Evolutionary conservation across 2,113 vertebrate species (phyloP).

Genomic region (Regulus satrapa): DNA sequence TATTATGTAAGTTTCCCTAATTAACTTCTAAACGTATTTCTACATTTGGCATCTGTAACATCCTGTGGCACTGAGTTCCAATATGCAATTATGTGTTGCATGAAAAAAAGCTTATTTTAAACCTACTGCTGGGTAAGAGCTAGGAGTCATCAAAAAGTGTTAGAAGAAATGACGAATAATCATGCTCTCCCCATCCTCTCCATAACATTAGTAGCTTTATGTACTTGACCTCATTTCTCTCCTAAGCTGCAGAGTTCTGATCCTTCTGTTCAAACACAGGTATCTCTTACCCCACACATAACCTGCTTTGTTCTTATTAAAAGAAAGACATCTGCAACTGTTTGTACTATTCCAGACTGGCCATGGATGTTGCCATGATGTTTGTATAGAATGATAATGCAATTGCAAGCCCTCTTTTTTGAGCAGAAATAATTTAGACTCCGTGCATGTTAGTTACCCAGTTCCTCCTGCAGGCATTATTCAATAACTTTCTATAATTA

Average conservation of each 20-base stretch:
- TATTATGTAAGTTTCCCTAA: conserved; percentile 16
- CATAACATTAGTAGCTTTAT: not conserved
- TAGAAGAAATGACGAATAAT: not conserved
- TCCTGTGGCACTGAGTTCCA: not conserved
- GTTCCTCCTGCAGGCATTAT: not conserved
- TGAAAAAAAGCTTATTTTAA: conserved; percentile 33
- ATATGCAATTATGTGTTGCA: not conserved
- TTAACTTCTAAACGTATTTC: conserved; percentile 25
- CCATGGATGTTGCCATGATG: not conserved
- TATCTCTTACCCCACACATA: not conserved
- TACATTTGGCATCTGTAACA: conserved; percentile 5
- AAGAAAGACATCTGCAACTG: not conserved
- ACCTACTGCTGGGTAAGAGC: not conserved
- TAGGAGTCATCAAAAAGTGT: conserved; percentile 2
- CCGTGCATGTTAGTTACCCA: not conserved
- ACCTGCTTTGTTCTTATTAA: not conserved
- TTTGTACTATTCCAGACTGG: not conserved
- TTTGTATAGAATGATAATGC: not conserved
- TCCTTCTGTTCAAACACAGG: not conserved
- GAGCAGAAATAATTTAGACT: not conserved
- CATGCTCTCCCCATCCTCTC: not conserved
- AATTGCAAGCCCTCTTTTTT: not conserved
- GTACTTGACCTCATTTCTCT: not conserved
- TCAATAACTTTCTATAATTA: not conserved
- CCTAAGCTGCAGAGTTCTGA: not conserved